A percentile compares a stretch with the other conserved stretches of the same genome.
Evolutionary conservation across 2,888 invertebrate genomes (phyloP).

Genomic region (Scaeva pyrastri): DNA sequence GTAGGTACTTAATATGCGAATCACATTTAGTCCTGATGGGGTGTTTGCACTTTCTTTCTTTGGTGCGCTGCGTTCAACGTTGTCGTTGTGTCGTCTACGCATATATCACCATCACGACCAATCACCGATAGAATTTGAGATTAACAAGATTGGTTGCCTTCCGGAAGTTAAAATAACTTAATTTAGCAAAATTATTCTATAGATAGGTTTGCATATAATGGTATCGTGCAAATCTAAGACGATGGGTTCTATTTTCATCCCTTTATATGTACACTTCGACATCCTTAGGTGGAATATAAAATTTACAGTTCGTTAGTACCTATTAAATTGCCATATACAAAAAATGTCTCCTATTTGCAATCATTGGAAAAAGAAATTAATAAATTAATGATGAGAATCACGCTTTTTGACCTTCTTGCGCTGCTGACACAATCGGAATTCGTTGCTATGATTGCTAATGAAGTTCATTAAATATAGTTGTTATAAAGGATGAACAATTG

Average conservation of each 20-base stretch:
- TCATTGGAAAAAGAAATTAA: background rate
- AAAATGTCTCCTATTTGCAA: too few species aligned
- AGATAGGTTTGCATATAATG: too few species aligned
- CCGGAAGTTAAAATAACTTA: conserved; percentile 56
- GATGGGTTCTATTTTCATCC: background rate
- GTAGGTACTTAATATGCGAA: conserved; percentile 39
- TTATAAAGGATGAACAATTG: conserved; percentile 4
- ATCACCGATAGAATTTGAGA: conserved; percentile 6
- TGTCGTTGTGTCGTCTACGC: background rate
- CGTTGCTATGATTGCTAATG: conserved; percentile 53
- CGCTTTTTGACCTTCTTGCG: conserved; percentile 45
- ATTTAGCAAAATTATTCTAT: background rate
- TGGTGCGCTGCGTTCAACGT: conserved; percentile 29
- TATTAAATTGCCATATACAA: too few species aligned
- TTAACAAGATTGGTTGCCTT: conserved; percentile 14
- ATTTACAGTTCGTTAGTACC: background rate
- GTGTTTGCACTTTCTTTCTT: conserved; percentile 73
- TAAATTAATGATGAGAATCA: conserved; percentile 61
- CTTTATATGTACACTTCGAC: background rate
- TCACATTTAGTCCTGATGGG: conserved; percentile 39
- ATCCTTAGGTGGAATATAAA: too few species aligned
- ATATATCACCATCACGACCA: conserved; percentile 22
- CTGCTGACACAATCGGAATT: conserved; percentile 40
- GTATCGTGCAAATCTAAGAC: background rate
- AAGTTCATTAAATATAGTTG: conserved; percentile 49